Base-by-base conservation (phyloP, 2,113 vertebrate species). In the Promerops cafer region DNA sequence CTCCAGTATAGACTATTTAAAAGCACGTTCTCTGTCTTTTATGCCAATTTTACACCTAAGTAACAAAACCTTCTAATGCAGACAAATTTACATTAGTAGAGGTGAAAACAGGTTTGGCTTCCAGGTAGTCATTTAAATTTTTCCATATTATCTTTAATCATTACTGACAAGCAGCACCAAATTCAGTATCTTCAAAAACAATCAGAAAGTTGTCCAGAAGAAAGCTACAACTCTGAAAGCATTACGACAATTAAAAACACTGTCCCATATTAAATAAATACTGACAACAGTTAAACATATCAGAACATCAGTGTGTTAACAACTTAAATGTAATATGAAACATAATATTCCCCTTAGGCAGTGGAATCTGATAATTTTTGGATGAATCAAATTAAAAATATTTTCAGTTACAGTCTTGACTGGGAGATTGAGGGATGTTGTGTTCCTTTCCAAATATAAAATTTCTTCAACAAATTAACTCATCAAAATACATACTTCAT, bases 351-450 rank as follows among this genome's bases (percentile, higher is more conserved):
- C n/a, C 9, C 17, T 64, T 16, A 11, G 8, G 12, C 66, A 49
- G 11, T 59, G 6, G 6, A 70, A 53, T 69, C 5, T 53, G 22
- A 65, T 30, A 0, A 37, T 20, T 87, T 91, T 70, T 52, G 44
- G 14, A 47, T 10, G 7, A 64, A 39, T 9, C 27, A 37, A 81
- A 83, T 33, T 8, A 8, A 81, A 83, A 69, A 31, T 50, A 66
- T 21, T 71, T 81, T 65, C 12, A 1, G 9, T 57, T 76, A 50
- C 18, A 77, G 5, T 31, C 27, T 84, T 70, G 8, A 28, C 9
- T 44, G 22, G 35, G 16, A 77, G 42, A 83, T 14, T 33, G 50
- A 22, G 14, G 27, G 19, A 33, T 0, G 0, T 11, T 56, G 6
- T 21, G 2, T 11, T 83, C 66, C 23, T 72, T 87, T 47, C 66